Evolutionary conservation across 2,888 invertebrate genomes (phyloP).

Genomic region (Acheta domesticus): DNA sequence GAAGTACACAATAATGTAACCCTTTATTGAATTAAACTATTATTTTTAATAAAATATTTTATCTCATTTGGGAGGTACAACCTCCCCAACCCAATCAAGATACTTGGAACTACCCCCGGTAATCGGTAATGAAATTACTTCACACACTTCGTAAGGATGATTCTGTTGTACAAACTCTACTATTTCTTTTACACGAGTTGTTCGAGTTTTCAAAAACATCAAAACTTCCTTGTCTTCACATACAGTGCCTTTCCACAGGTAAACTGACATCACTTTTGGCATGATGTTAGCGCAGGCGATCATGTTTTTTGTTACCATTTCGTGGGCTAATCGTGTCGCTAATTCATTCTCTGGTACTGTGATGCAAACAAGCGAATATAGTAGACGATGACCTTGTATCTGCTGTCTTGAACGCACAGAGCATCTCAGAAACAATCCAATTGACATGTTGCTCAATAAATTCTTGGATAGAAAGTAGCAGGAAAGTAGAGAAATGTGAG

Average conservation of each 20-base stretch:
- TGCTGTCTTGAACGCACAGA: too few species aligned
- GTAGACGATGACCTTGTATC: too few species aligned
- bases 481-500: too few species aligned
- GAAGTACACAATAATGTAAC: too few species aligned
- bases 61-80: slow-evolving; percentile 51
- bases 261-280: slow-evolving; percentile 82
- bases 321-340: slow-evolving; percentile 75
- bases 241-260: slow-evolving; percentile 88
- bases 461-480: too few species aligned
- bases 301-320: slow-evolving; percentile 72
- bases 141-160: slow-evolving; percentile 90
- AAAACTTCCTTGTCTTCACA: slow-evolving; percentile 78
- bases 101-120: slow-evolving; percentile 75
- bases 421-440: too few species aligned
- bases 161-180: slow-evolving; percentile 74
- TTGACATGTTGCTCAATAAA: too few species aligned
- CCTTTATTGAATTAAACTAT: too few species aligned
- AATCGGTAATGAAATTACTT: slow-evolving; percentile 85
- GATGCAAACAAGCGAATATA: slow-evolving; percentile 77
- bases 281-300: slow-evolving; percentile 96
- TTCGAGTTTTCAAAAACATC: slow-evolving; percentile 85
- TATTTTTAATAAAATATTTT: too few species aligned
- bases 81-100: slow-evolving; percentile 72
- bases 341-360: slow-evolving; percentile 77
- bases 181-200: slow-evolving; percentile 68